A percentile compares a stretch with the other conserved stretches of the same genome.
Conservation (phyloP, 2,113 vertebrate genomes). For the Eudyptes chrysolophus region DNA sequence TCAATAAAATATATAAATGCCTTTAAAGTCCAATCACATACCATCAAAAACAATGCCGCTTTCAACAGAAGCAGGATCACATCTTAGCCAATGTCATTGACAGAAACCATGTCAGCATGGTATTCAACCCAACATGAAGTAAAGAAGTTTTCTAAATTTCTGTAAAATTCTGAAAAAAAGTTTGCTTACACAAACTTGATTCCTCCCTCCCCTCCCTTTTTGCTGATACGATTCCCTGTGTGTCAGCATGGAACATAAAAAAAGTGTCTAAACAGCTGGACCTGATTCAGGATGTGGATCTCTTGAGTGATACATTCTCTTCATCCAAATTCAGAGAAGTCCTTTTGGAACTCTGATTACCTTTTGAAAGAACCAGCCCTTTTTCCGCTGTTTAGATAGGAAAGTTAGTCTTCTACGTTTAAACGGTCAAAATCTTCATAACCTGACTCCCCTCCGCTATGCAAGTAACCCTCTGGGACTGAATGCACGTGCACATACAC, state of each 20-base stretch:
- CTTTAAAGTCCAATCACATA: neutral
- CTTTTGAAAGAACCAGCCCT: neutral
- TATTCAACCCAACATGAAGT: neutral
- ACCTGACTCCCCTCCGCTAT: neutral
- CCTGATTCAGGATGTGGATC: neutral
- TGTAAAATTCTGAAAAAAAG: neutral
- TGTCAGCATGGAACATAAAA: neutral
- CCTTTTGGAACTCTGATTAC: neutral
- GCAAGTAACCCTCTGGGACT: neutral
- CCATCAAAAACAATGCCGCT: neutral
- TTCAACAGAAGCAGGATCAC: neutral
- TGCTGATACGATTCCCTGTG: neutral
- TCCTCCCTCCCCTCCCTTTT: neutral
- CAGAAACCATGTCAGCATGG: neutral
- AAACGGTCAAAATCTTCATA: neutral
- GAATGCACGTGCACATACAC: rapidly evolving
- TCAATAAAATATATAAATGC: neutral
- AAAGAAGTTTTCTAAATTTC: neutral
- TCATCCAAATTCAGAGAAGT: neutral
- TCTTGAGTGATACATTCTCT: neutral
- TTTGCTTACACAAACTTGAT: neutral
- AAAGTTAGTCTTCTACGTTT: neutral
- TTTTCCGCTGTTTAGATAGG: neutral
- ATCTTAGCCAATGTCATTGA: neutral
- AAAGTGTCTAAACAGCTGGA: neutral